Evolutionary conservation across 2,113 vertebrate species (phyloP).

Genomic region (Azemiops feae): DNA sequence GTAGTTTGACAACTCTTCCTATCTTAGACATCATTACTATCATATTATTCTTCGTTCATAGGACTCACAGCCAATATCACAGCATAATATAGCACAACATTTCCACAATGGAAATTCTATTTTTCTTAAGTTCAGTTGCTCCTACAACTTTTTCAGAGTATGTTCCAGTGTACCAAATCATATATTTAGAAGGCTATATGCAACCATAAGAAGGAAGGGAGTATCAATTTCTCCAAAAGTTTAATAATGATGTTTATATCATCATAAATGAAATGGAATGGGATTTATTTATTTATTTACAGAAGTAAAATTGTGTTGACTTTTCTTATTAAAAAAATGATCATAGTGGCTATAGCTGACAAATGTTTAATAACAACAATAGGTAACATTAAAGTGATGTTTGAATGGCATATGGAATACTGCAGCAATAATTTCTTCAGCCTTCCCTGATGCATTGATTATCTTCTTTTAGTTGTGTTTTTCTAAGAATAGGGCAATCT

Average conservation of each 20-base stretch:
- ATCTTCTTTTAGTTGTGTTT: background rate
- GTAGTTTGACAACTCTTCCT: background rate
- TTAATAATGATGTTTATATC: background rate
- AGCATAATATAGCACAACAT: background rate
- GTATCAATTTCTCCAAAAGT: background rate
- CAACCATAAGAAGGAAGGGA: background rate
- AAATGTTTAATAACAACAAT: background rate
- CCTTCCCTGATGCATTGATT: background rate
- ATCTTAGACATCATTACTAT: background rate
- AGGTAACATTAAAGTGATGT: background rate
- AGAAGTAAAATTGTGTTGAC: background rate
- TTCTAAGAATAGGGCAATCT: background rate
- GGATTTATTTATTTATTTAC: background rate
- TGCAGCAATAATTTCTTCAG: background rate
- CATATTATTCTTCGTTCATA: background rate
- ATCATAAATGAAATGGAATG: background rate
- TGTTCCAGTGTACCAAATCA: background rate
- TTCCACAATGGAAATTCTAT: background rate
- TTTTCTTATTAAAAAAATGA: background rate
- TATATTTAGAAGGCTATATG: background rate
- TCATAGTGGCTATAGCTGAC: background rate
- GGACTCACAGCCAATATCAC: background rate
- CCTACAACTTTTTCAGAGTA: background rate
- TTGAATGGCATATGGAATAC: background rate
- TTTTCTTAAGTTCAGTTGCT: background rate